A percentile compares a stretch with the other conserved stretches of the same genome.
Conservation (phyloP, 2,888 invertebrate genomes). For the Scaeva pyrastri region DNA sequence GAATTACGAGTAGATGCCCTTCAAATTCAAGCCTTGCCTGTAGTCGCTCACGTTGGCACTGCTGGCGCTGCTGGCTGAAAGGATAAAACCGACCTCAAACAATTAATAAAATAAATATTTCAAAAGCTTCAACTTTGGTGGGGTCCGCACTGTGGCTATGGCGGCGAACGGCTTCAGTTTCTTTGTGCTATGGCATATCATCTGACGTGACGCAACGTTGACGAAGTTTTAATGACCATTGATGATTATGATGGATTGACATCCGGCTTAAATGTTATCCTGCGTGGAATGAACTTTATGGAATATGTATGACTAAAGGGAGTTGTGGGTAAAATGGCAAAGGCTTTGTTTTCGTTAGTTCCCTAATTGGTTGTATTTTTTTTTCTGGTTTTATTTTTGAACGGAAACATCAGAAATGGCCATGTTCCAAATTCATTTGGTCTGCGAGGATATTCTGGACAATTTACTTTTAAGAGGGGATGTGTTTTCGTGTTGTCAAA, state of each 20-base stretch:
- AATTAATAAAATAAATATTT: conserved; percentile 35
- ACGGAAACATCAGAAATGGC: not conserved
- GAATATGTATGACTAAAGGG: not conserved
- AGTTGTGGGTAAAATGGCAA: not conserved
- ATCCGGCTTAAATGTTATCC: conserved; percentile 16
- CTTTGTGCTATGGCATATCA: not conserved
- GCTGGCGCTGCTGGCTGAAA: not conserved
- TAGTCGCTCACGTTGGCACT: no score
- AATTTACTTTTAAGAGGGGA: no score
- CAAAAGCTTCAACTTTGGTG: conserved; percentile 15
- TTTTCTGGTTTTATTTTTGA: not conserved
- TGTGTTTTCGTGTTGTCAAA: no score
- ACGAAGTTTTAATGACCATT: conserved; percentile 28
- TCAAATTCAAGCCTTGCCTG: not conserved
- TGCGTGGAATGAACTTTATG: not conserved
- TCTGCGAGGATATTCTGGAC: no score
- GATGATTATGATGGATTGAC: conserved; percentile 43
- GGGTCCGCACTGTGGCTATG: not conserved
- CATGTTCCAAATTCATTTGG: not conserved
- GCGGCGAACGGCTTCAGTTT: not conserved
- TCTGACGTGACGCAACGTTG: not conserved
- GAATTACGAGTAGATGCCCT: not conserved
- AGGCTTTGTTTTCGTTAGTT: not conserved
- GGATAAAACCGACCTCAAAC: conserved; percentile 1
- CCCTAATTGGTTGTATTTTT: conserved; percentile 11